phyloP scores from a whole-genome alignment of 2,888 invertebrate genomes.

The Allygus modestus region DNA sequence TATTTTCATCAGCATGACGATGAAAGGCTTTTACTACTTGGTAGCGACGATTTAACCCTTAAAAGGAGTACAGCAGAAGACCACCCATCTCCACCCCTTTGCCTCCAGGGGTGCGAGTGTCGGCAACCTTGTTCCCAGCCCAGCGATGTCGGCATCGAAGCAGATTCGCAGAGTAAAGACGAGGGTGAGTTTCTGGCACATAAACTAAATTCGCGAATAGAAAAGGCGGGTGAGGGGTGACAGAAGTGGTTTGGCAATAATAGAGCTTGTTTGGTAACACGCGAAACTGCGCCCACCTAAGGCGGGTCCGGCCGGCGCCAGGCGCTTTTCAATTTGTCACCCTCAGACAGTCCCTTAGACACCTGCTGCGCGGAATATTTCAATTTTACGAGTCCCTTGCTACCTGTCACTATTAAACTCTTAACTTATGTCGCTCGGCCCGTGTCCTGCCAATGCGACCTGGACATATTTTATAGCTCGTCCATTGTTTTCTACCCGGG shows the following conservation, averaged over 20 bases:
- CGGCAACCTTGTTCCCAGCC: constrained; percentile 30
- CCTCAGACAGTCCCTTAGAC: constrained; percentile 57
- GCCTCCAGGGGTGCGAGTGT: neutral
- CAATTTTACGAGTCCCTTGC: constrained; percentile 62
- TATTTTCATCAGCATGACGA: no score
- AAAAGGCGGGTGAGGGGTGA: neutral
- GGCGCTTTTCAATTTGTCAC: constrained; percentile 58
- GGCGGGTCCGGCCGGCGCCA: constrained; percentile 52
- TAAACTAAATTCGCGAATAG: constrained; percentile 56
- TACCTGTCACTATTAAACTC: constrained; percentile 62
- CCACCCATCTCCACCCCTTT: neutral
- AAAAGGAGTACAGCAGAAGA: no score
- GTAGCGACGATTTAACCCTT: neutral
- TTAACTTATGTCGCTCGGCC: constrained; percentile 58
- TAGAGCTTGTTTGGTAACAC: constrained; percentile 58
- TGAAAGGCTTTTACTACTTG: no score
- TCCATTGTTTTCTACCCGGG: constrained; percentile 50
- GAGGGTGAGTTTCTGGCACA: constrained; percentile 44
- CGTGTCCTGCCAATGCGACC: constrained; percentile 46
- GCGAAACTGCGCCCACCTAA: constrained; percentile 38
- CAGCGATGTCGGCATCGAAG: constrained; percentile 9
- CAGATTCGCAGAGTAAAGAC: constrained; percentile 1
- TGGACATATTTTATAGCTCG: constrained; percentile 40
- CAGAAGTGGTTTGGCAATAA: constrained; percentile 61
- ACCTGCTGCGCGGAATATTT: constrained; percentile 62